Base-by-base conservation (phyloP, 1,140 invertebrate genomes). In the Nebria ingens region DNA sequence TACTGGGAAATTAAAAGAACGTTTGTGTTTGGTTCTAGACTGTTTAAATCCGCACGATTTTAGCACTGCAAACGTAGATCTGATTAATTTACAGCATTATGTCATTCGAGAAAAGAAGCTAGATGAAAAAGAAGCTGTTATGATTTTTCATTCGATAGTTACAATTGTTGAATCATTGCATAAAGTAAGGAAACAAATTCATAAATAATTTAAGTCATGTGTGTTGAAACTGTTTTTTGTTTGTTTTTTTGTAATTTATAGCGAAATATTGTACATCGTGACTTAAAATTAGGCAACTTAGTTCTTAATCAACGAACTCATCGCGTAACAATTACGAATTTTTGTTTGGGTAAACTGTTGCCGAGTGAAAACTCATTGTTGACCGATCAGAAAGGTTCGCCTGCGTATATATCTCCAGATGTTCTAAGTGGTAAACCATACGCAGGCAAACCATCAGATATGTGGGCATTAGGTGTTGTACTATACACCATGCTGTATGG, bases 381-480 rank as follows among this genome's bases (percentile, higher is more conserved):
- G 9, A 82, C 82, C 62, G 88, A 92, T 73, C 88, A 91, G 67
- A 70, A 87, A 68, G 88, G 89, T 1, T 89, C 87, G 42, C 88
- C 88, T 34, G 87, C 87, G 0, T 92, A 91, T 66, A 90, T 91
- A 61, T 89, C 87, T 20, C 88, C 89, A 1, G 89, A 91, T 73
- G 86, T 91, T 6, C 73, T 91, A 19, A 81, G 81, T 74, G 87
- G 87, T 60, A 83, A 83, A 68, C 81, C 81, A 19, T 85, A 86
- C 64, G 65, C 80, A 21, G 84, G 83, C 66, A 91, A 91, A 68
- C 87, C 87, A 0, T 87, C 86, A 22, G 89, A 92, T 66, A 89
- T 91, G 85, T 92, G 88, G 89, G 87, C 88, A 2, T 64, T 91
- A 1, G 88, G 88, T 3, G 86, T 92, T 19, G 84, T 91, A 2